These are phyloP conservation scores for Rhyacophila brunnea DNA, from an alignment of 1,140 invertebrate genomes.

Conservation along the genomic window DNA sequence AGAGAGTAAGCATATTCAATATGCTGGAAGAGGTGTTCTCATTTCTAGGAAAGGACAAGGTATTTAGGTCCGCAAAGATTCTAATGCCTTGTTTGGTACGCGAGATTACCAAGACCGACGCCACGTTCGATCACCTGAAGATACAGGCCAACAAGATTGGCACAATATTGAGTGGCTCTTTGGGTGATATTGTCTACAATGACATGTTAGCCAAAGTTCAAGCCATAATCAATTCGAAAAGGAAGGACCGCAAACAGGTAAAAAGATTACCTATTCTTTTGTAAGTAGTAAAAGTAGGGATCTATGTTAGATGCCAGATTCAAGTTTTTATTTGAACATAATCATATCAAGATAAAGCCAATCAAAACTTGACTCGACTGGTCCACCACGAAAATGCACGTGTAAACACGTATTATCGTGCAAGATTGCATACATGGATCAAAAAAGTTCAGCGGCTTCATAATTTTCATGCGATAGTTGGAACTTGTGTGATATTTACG, in stretches of 20 bases:
- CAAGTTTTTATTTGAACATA: too few relatives aligned
- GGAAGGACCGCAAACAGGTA: constrained; percentile 61
- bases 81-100: constrained; percentile 65
- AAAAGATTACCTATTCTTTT: constrained; percentile 44
- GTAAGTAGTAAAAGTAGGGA: too few relatives aligned
- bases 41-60: constrained; percentile 52
- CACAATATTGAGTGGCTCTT: constrained; percentile 60
- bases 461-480: too few relatives aligned
- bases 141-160: constrained; percentile 64
- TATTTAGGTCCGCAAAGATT: constrained; percentile 54
- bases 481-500: too few relatives aligned
- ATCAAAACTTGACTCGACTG: too few relatives aligned
- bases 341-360: too few relatives aligned
- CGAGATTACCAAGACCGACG: constrained; percentile 58
- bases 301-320: too few relatives aligned
- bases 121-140: constrained; percentile 50
- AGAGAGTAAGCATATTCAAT: constrained; percentile 66
- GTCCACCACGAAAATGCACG: too few relatives aligned
- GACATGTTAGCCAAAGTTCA: constrained; percentile 55
- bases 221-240: constrained; percentile 54
- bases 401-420: too few relatives aligned
- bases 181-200: constrained; percentile 62
- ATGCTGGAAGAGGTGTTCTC: constrained; percentile 64
- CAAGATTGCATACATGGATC: too few relatives aligned
- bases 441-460: too few relatives aligned